phyloP scores from a whole-genome alignment of 1,140 invertebrate species.

The Diplogasteroides magnus region DNA sequence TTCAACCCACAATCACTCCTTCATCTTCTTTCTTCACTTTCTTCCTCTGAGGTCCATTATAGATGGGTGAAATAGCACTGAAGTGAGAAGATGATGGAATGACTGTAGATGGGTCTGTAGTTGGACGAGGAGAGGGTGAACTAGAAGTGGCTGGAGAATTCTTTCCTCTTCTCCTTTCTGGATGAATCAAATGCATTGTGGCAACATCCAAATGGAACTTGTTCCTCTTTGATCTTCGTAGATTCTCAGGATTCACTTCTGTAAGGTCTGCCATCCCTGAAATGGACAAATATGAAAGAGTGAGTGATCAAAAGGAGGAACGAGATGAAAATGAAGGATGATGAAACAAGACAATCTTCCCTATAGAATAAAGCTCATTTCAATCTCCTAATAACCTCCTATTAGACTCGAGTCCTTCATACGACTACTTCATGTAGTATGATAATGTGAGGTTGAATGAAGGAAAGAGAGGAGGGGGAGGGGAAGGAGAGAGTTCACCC shows the following conservation, averaged over 20 bases:
- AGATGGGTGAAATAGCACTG: not conserved
- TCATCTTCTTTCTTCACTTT: not conserved
- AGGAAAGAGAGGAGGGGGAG: not conserved
- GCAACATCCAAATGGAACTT: constrained; percentile 9
- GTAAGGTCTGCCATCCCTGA: not conserved
- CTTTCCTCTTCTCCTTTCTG: not conserved
- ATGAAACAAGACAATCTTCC: not conserved
- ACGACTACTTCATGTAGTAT: too few species aligned
- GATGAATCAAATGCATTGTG: constrained; percentile 5
- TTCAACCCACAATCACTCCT: not conserved
- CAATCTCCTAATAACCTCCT: too few species aligned
- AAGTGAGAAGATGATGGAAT: not conserved
- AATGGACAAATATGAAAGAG: not conserved
- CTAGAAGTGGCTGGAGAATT: not conserved
- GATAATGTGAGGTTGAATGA: not conserved
- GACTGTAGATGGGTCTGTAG: not conserved
- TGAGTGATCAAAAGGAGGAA: not conserved
- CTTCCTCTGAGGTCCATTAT: not conserved
- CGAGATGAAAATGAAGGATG: not conserved
- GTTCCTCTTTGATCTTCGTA: constrained; percentile 14
- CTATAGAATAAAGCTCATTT: not conserved
- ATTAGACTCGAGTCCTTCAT: too few species aligned
- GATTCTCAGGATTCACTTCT: too few species aligned
- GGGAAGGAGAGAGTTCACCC: not conserved
- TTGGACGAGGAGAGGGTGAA: not conserved